Evolutionary conservation across 2,888 invertebrate species (phyloP).

Genomic region (Acanthopleura granulata): DNA sequence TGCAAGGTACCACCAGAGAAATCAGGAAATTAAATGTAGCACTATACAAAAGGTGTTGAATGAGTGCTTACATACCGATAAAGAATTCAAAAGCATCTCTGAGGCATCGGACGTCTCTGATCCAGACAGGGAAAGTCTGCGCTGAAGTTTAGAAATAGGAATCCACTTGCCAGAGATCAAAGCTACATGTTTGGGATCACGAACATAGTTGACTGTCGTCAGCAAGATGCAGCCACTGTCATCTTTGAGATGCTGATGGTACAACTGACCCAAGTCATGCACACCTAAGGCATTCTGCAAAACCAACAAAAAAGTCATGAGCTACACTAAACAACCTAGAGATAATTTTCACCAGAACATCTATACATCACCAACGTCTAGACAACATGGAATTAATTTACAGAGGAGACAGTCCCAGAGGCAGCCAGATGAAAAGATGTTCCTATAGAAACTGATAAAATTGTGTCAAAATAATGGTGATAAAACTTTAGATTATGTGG

Average conservation of each 20-base stretch:
- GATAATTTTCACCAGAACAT: no score
- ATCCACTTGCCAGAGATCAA: constrained; percentile 91
- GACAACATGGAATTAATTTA: no score
- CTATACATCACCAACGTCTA: no score
- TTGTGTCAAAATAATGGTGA: no score
- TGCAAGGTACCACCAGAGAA: no score
- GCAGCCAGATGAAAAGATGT: no score
- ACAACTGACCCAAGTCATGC: constrained; percentile 94
- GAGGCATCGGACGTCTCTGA: constrained; percentile 68
- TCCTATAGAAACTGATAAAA: no score
- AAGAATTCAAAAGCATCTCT: constrained; percentile 75
- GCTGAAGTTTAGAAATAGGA: constrained; percentile 85
- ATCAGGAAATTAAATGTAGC: no score
- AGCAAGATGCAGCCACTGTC: constrained; percentile 90
- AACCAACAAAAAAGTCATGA: constrained; percentile 15
- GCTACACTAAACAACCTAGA: no score
- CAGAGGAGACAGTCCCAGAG: no score
- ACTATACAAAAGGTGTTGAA: neutral
- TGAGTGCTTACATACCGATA: constrained; percentile 75
- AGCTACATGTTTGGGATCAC: constrained; percentile 83
- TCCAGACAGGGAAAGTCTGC: constrained; percentile 74
- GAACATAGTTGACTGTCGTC: constrained; percentile 82
- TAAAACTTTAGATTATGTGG: no score
- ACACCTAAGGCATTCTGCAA: constrained; percentile 86
- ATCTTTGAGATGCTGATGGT: constrained; percentile 90